Evolutionary conservation across 2,797 vertebrate species (phyloP), one percentile per base, ranked within the genome.

Genomic region (Leucoraja ocellata): DNA sequence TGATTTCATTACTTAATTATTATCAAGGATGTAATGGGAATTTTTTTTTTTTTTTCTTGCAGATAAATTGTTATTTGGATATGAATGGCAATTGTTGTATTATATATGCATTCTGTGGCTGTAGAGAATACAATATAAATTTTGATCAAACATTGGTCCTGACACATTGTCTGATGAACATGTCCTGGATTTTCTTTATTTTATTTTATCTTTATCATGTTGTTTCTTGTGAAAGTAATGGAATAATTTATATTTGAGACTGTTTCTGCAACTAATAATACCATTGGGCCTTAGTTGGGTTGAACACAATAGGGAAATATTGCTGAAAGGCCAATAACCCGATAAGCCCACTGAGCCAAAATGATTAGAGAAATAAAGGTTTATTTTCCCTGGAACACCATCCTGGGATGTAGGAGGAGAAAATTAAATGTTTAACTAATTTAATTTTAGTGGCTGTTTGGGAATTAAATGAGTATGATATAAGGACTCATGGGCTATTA

Each of bases 181-280:
- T 71, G 2, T 16, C 18, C 18, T 71, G 68, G 18, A 21, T 16
- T 71, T 54, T 54, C 46, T 54, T 54, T 54, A 5, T 54, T 54
- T 54, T 0, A 6, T 54, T 5, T 71, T 71, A 71, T 71, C 68
- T 13, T 71, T 71, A 58, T 58, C 46, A 84, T 58, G 21, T 23
- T 84, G 13, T 84, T 58, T 16, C 46, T 84, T 86, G 13, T 86
- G 54, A 86, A 86, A 86, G 58, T 58, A 61, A 86, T 61, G 83
- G 23, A 28, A 54, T 86, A 28, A 58, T 61, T 86, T 61, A 11
- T n/a, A 11, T 63, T 54, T 25, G 46, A 25, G 58, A 61, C 8
- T 2, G 11, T 28, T n/a, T 86, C 83, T 86, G 8, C 23, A 86
- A 61, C 25, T 58, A 86, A 23, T 61, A 86, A 61, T 28, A 10